phyloP scores from a whole-genome alignment of 1,140 invertebrate species.

The Eupeodes corollae region DNA sequence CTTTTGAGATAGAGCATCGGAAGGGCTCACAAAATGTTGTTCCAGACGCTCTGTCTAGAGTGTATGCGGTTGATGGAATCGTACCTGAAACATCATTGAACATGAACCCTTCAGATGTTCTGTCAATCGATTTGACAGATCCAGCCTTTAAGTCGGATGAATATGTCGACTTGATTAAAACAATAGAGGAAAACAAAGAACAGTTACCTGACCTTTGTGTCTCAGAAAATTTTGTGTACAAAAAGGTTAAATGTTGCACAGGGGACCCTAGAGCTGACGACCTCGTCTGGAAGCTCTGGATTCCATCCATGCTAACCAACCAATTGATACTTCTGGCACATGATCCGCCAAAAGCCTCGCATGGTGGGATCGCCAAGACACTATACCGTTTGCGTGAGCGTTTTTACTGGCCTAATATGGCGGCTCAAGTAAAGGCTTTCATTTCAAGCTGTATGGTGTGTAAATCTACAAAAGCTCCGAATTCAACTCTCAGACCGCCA shows the following conservation, averaged over 20 bases:
- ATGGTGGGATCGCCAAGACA: neutral
- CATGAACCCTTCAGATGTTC: no score
- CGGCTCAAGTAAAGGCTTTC: no score
- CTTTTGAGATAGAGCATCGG: constrained; percentile 22
- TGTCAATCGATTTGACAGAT: no score
- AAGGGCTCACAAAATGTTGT: constrained; percentile 17
- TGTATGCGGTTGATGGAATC: neutral
- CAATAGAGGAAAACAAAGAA: neutral
- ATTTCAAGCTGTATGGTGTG: no score
- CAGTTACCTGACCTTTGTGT: neutral
- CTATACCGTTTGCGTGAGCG: neutral
- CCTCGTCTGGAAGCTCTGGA: neutral
- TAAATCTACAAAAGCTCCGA: no score
- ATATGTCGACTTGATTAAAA: neutral
- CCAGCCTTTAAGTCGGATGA: neutral
- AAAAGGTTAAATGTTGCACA: neutral
- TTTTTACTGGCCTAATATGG: no score
- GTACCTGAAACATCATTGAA: no score
- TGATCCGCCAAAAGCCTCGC: neutral
- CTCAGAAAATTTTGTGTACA: neutral
- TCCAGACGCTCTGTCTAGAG: constrained; percentile 1
- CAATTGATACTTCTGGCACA: neutral
- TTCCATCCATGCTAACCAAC: neutral
- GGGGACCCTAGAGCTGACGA: neutral
- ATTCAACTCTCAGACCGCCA: neutral